A percentile compares a stretch with the other conserved stretches of the same genome.
These are phyloP conservation scores for Parnassius orleans DNA, from an alignment of 2,888 invertebrate genomes.

Conservation along the genomic window DNA sequence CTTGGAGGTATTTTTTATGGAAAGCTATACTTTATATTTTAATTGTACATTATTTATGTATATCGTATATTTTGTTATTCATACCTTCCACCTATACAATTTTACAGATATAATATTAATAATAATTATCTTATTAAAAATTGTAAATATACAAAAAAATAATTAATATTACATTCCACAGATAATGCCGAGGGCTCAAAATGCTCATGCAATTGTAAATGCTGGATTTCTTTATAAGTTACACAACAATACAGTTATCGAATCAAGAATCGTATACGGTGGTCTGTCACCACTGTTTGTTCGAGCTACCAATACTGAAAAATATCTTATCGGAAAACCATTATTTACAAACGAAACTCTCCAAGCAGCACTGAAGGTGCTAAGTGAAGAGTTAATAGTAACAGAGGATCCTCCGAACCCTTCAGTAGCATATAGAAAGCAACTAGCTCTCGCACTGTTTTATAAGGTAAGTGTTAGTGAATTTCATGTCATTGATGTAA, in stretches of 20 bases:
- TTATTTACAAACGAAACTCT: constrained; percentile 62
- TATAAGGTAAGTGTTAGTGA: constrained; percentile 78
- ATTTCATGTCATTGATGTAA: no score
- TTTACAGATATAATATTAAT: no score
- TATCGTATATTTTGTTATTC: no score
- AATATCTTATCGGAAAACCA: constrained; percentile 61
- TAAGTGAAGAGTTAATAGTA: constrained; percentile 50
- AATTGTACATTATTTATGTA: no score
- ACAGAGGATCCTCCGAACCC: constrained; percentile 76
- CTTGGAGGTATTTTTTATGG: no score
- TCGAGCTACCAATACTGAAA: constrained; percentile 77
- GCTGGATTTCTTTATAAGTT: constrained; percentile 83
- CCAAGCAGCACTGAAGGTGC: constrained; percentile 48
- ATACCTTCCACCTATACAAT: no score
- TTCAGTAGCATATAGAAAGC: constrained; percentile 80
- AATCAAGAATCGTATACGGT: constrained; percentile 79
- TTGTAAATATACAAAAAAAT: no score
- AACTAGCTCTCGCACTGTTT: constrained; percentile 81
- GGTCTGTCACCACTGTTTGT: constrained; percentile 68
- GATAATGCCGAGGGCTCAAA: constrained; percentile 86
- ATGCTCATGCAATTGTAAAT: constrained; percentile 86
- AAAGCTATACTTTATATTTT: no score
- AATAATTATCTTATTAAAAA: no score
- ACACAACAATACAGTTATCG: constrained; percentile 37
- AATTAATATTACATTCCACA: constrained; percentile 39